A percentile compares a stretch with the other conserved stretches of the same genome.
phyloP scores from a whole-genome alignment of 92 coral and sea anemone species.

The Zoanthus sociatus region DNA sequence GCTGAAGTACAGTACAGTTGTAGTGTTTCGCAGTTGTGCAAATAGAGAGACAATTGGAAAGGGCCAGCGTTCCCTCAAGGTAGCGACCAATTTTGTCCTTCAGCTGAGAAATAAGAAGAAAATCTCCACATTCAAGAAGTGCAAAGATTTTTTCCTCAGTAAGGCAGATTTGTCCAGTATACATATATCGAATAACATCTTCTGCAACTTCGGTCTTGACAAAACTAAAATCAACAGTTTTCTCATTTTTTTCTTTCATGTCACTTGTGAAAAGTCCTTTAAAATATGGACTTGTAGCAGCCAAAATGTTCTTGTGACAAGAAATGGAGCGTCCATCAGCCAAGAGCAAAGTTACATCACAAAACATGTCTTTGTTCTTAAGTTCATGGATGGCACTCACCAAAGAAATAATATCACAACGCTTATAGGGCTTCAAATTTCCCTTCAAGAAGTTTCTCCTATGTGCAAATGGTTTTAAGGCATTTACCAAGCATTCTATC shows the following conservation, averaged over 20 bases:
- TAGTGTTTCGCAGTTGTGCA: constrained; percentile 64
- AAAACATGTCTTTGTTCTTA: constrained; percentile 46
- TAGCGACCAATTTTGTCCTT: constrained; percentile 62
- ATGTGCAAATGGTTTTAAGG: constrained; percentile 36
- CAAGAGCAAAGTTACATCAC: constrained; percentile 58
- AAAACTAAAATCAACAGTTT: constrained; percentile 63
- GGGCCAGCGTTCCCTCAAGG: constrained; percentile 49
- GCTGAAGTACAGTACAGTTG: constrained; percentile 58
- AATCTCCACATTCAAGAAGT: constrained; percentile 67
- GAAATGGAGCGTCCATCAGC: constrained; percentile 55
- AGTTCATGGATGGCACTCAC: constrained; percentile 40
- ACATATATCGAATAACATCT: constrained; percentile 54
- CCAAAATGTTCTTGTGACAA: constrained; percentile 63
- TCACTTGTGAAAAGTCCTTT: constrained; percentile 65
- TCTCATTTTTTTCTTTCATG: constrained; percentile 66
- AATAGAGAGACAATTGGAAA: constrained; percentile 54
- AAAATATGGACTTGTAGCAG: constrained; percentile 68
- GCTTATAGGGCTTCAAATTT: constrained; percentile 45
- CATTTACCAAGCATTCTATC: constrained; percentile 14
- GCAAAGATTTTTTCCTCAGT: constrained; percentile 53
- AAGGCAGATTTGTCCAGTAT: constrained; percentile 57
- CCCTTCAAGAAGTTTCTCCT: constrained; percentile 14
- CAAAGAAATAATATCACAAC: constrained; percentile 19
- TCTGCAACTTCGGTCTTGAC: constrained; percentile 58
- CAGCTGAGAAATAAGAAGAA: constrained; percentile 56